Evolutionary conservation across 1,140 invertebrate genomes (phyloP), one percentile per base, ranked within the genome.

Genomic region (Conus betulinus): DNA sequence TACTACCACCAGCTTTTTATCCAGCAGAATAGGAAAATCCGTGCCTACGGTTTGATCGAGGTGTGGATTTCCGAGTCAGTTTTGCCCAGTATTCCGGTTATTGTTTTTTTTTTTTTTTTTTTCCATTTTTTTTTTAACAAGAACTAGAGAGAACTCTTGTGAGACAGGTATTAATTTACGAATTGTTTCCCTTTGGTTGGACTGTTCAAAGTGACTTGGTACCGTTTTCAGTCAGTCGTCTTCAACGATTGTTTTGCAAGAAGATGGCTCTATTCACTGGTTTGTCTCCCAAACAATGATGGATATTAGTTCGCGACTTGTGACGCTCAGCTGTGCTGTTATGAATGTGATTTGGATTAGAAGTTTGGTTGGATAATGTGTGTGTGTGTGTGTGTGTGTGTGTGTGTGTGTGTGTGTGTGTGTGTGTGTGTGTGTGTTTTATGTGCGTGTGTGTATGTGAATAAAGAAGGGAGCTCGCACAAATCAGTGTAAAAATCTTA

Each of bases 31-130:
- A 53, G 52, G 25, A 5, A 78, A 87, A 79, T 52, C 23, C 27
- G 11, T 8, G 51, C 57, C 23, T 71, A 17, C 13, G 20, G 23
- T n/a, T 71, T 17, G 11, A 20, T 53, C 79, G 51, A 81, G 23
- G 79, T 13, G 17, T 7, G 63, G 39, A 7, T 52, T 85, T 85
- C 13, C 39, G 13, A 53, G 67, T 76, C 71, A 53, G n/a, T 74
- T 39, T 57, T 11, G 52, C 85, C 85, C 85, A 87, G 85, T 87
- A 87, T 87, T 87, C 85, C 85, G 85, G 79, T 53, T 78, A 87
- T 51, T 71, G 8, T 57, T 87, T 7, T 11, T 23, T 39, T 13
- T 20, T 0, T 76, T 8, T 23, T 20, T 57, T 11, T 85, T 67
- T 57, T 51, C 25, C n/a, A n/a, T n/a, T n/a, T n/a, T n/a, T n/a